These are phyloP conservation scores for Lasioglossum marginatum DNA, from an alignment of 2,888 invertebrate species.

Conservation along the genomic window DNA sequence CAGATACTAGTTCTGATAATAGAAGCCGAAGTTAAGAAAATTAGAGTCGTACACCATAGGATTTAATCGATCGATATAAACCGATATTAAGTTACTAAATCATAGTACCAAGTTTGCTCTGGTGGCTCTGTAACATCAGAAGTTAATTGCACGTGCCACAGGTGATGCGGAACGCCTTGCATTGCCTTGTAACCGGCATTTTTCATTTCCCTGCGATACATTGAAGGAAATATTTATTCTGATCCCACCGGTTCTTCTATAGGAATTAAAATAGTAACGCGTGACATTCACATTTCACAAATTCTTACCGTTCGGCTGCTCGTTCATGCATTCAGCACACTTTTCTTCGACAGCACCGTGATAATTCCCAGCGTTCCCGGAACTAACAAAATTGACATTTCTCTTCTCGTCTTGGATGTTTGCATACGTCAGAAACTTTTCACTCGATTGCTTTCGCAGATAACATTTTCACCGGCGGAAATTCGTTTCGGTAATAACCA, in stretches of 20 bases:
- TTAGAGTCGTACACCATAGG: no score
- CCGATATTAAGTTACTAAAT: neutral
- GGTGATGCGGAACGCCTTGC: constrained; percentile 13
- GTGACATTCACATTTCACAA: neutral
- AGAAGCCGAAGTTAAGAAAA: no score
- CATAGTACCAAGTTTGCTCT: constrained; percentile 17
- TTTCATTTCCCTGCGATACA: neutral
- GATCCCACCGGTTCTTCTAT: neutral
- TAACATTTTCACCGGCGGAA: neutral
- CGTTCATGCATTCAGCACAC: neutral
- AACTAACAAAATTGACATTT: neutral
- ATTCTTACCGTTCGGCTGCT: neutral
- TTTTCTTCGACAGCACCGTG: neutral
- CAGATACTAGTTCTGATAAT: no score
- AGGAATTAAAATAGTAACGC: neutral
- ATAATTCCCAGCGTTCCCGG: neutral
- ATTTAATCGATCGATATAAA: neutral
- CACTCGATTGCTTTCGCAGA: neutral
- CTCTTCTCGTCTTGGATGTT: neutral
- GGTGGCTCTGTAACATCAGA: neutral
- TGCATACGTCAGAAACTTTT: neutral
- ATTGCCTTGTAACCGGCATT: neutral
- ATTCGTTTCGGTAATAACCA: neutral
- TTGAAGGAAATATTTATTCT: neutral
- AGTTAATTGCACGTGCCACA: constrained; percentile 24